Conservation (phyloP, 2,888 invertebrate species). For the Eumacrocentrus americanus region DNA sequence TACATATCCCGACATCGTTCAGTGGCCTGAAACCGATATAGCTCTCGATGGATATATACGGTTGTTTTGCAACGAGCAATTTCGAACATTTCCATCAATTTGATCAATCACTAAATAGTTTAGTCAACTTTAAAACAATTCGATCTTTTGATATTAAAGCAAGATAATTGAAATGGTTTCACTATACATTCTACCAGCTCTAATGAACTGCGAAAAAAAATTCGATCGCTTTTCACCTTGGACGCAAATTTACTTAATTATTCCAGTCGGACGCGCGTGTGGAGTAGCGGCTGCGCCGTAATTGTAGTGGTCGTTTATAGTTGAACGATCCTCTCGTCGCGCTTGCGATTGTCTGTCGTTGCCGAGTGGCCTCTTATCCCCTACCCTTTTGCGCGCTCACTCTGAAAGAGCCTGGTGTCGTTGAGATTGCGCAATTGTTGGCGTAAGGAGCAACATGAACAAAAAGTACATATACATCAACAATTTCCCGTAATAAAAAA, state of each 20-base stretch:
- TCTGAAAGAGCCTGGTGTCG: neutral
- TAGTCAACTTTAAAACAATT: neutral
- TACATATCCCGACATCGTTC: neutral
- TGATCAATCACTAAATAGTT: neutral
- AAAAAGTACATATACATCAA: too few relatives aligned
- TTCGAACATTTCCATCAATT: too few relatives aligned
- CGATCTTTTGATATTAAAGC: too few relatives aligned
- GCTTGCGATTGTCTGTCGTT: slow-evolving; percentile 31
- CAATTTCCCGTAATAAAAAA: too few relatives aligned
- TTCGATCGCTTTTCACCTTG: slow-evolving; percentile 1
- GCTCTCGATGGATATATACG: neutral
- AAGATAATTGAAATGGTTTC: too few relatives aligned
- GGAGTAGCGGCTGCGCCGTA: slow-evolving; percentile 35
- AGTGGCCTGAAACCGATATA: neutral
- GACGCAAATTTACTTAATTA: slow-evolving; percentile 47
- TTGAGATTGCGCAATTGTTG: slow-evolving; percentile 5
- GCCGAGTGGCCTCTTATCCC: slow-evolving; percentile 25
- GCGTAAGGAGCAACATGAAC: neutral
- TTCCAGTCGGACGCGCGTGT: slow-evolving; percentile 38
- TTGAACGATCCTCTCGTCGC: slow-evolving; percentile 53
- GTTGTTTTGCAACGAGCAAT: neutral
- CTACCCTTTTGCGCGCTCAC: neutral
- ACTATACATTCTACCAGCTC: too few relatives aligned
- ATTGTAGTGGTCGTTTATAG: slow-evolving; percentile 60
- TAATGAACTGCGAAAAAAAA: neutral